Evolutionary conservation across 1,140 invertebrate genomes (phyloP).

Genomic region (Akabosia matsudoensis): DNA sequence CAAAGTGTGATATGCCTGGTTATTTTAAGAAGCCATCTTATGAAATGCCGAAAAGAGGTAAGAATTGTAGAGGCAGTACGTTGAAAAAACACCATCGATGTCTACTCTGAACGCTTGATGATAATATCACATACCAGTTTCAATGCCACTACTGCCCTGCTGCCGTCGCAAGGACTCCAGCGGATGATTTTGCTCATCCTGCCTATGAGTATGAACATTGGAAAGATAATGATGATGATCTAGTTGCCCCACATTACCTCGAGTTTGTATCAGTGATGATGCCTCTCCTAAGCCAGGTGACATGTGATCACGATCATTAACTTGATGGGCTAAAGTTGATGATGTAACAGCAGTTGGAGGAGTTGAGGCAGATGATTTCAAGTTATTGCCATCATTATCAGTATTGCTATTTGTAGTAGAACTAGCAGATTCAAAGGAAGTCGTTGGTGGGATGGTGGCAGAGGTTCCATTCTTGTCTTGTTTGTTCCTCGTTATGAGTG

Average conservation of each 20-base stretch:
- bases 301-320: constrained; percentile 20
- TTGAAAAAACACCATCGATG: no score
- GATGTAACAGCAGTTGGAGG: constrained; percentile 1
- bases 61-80: no score
- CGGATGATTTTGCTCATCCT: background rate
- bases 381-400: background rate
- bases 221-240: constrained; percentile 14
- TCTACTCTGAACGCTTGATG: background rate
- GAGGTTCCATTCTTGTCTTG: constrained; percentile 6
- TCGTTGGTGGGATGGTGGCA: background rate
- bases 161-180: background rate
- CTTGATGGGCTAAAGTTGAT: constrained; percentile 13
- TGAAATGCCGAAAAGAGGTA: no score
- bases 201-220: background rate
- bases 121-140: background rate
- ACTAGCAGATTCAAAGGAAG: background rate
- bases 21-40: no score
- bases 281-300: constrained; percentile 20
- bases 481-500: background rate
- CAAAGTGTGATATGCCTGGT: no score
- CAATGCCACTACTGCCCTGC: background rate
- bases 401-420: background rate
- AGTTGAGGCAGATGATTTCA: background rate
- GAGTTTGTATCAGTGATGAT: background rate
- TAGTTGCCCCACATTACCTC: constrained; percentile 5